These are phyloP conservation scores for Eurystomus glaucurus DNA, from an alignment of 2,797 vertebrate species.

Conservation along the genomic window DNA sequence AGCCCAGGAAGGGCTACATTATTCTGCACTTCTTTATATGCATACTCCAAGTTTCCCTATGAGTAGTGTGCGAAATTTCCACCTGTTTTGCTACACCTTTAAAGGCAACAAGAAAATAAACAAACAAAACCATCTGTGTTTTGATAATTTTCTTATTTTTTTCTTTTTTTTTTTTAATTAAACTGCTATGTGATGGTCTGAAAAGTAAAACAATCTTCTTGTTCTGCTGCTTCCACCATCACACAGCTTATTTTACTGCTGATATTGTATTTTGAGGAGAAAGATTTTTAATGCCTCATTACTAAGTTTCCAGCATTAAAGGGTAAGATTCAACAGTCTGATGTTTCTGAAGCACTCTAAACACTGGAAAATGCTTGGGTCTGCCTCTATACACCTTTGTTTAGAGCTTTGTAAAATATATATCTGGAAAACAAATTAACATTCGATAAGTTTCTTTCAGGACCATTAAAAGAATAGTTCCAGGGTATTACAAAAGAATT, in stretches of 20 bases:
- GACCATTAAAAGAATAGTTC: neutral
- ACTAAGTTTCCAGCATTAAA: neutral
- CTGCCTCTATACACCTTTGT: rapidly evolving
- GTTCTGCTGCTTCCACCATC: neutral
- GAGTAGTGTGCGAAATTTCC: neutral
- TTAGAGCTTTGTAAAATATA: neutral
- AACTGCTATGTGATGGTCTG: neutral
- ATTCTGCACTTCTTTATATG: neutral
- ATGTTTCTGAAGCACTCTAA: neutral
- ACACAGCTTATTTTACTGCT: neutral
- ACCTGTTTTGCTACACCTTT: neutral
- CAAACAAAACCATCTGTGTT: neutral
- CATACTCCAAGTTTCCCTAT: neutral
- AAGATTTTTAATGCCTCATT: neutral
- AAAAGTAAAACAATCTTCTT: neutral
- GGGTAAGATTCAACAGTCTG: neutral
- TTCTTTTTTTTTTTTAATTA: neutral
- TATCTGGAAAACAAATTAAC: neutral
- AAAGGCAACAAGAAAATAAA: neutral
- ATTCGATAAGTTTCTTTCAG: neutral
- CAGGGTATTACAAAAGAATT: neutral
- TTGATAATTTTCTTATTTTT: neutral
- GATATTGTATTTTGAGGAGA: neutral
- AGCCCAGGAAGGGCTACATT: no score
- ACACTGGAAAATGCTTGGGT: neutral